These are phyloP conservation scores for Vidua chalybeata DNA, from an alignment of 2,113 vertebrate species.

Conservation along the genomic window DNA sequence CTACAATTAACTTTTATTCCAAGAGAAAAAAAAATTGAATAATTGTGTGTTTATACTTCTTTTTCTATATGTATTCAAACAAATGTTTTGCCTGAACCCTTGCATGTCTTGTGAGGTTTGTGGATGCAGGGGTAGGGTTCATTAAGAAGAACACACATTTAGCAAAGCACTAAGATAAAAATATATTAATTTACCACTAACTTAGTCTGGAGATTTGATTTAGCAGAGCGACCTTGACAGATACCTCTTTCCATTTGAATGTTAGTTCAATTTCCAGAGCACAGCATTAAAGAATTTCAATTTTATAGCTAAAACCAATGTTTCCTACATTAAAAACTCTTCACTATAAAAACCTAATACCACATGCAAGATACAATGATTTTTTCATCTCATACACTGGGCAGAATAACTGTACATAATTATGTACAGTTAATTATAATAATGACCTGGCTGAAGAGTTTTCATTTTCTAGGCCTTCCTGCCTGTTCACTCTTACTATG, in stretches of 20 bases:
- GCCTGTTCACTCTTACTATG: not conserved
- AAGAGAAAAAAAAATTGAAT: not conserved
- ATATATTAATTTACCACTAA: not conserved
- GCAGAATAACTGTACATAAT: not conserved
- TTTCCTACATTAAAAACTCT: not conserved
- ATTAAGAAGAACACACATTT: not conserved
- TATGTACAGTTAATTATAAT: not conserved
- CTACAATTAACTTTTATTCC: not conserved
- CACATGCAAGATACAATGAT: not conserved
- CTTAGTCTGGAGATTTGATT: not conserved
- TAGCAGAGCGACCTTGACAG: not conserved
- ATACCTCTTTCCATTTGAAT: not conserved
- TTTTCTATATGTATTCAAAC: not conserved
- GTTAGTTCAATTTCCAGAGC: not conserved
- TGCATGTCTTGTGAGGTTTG: not conserved
- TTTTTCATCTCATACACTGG: not conserved
- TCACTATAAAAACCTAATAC: not conserved
- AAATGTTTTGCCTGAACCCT: not conserved
- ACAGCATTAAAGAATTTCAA: not conserved
- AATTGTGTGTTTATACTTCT: not conserved
- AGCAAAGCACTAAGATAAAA: not conserved
- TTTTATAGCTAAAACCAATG: not conserved
- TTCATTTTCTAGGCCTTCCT: not conserved
- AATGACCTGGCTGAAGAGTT: not conserved
- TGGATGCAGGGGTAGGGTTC: not conserved